These are phyloP conservation scores for Bombus pascuorum DNA, from an alignment of 1,140 invertebrate genomes.

Conservation along the genomic window DNA sequence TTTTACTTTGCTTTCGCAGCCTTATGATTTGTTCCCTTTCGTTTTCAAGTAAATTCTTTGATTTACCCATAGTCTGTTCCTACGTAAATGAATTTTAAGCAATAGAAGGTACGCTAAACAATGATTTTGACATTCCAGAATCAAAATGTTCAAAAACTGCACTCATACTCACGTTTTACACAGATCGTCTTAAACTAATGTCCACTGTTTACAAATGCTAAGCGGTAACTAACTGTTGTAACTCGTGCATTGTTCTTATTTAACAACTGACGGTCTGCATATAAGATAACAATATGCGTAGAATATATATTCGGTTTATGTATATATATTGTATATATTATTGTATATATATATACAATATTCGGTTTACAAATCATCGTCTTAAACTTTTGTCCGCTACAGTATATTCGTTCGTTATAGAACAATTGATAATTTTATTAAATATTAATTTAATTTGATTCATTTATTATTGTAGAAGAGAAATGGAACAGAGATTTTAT, in stretches of 20 bases:
- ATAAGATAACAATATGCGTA: constrained; percentile 11
- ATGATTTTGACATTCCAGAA: neutral
- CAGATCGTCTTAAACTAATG: constrained; percentile 11
- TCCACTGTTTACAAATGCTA: neutral
- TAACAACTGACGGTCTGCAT: neutral
- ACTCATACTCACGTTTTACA: neutral
- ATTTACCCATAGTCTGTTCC: neutral
- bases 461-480: neutral
- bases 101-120: neutral
- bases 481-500: neutral
- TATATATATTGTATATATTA: no score
- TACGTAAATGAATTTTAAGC: neutral
- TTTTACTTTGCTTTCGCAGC: constrained; percentile 1
- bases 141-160: no score
- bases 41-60: neutral
- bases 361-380: neutral
- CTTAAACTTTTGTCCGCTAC: neutral
- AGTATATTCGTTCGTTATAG: neutral
- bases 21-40: neutral
- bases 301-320: no score
- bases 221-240: constrained; percentile 1
- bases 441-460: neutral
- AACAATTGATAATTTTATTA: neutral
- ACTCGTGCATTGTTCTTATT: neutral
- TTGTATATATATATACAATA: no score